phyloP scores from a whole-genome alignment of 2,888 invertebrate species.

The Pristionchus exspectatus region DNA sequence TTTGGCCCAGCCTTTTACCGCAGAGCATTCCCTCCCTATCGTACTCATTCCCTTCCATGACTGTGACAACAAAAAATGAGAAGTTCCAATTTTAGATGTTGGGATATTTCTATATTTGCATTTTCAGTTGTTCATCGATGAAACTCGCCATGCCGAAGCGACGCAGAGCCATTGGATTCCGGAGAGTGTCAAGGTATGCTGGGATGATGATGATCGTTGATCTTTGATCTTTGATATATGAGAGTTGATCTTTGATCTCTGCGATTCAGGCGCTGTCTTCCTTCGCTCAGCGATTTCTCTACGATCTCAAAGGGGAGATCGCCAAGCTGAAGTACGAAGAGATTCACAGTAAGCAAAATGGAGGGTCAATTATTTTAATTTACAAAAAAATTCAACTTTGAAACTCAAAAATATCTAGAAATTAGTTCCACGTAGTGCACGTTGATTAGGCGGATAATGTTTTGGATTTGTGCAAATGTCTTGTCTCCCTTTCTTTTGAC shows the following conservation, averaged over 20 bases:
- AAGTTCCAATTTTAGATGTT: too few relatives aligned
- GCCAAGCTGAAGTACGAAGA: not conserved
- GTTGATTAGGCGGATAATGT: too few relatives aligned
- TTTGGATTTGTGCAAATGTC: too few relatives aligned
- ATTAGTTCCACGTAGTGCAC: not conserved
- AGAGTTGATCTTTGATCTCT: not conserved
- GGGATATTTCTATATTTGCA: not conserved
- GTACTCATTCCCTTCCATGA: too few relatives aligned
- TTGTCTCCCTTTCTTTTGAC: too few relatives aligned
- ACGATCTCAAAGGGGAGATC: not conserved
- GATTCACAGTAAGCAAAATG: not conserved
- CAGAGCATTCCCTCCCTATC: too few relatives aligned
- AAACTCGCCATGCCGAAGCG: not conserved
- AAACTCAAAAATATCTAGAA: not conserved
- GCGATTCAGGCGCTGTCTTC: not conserved
- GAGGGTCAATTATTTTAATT: too few relatives aligned
- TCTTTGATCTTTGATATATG: too few relatives aligned
- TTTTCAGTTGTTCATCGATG: constrained; percentile 20
- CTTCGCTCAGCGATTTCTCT: not conserved
- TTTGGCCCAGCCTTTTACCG: too few relatives aligned
- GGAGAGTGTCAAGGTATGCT: constrained; percentile 29
- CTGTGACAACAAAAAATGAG: too few relatives aligned
- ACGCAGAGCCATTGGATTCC: constrained; percentile 20
- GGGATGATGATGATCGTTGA: not conserved
- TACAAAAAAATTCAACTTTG: not conserved